These are phyloP conservation scores for Melanotaenia parkinsoni DNA, from an alignment of 2,797 vertebrate species.

Conservation along the genomic window DNA sequence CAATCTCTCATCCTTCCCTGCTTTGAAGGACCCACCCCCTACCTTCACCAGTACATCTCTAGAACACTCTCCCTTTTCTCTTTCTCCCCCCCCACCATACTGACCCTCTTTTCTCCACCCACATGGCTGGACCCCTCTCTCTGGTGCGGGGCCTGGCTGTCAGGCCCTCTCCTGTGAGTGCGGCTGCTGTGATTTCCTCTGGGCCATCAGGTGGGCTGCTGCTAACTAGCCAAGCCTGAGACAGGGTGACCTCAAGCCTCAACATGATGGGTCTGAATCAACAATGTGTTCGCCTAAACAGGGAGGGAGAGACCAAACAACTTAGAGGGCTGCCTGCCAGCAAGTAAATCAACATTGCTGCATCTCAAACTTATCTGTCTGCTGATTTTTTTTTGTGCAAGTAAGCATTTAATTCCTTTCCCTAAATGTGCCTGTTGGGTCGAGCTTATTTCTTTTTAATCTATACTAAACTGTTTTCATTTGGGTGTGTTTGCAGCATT, in stretches of 20 bases:
- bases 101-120: conserved; percentile 68
- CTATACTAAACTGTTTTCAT: conserved; percentile 60
- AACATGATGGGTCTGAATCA: conserved; percentile 88
- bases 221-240: conserved; percentile 90
- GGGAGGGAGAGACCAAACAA: conserved; percentile 85
- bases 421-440: conserved; percentile 50
- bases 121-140: conserved; percentile 75
- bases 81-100: conserved; percentile 40
- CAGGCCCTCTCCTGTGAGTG: conserved; percentile 86
- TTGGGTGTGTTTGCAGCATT: conserved; percentile 67
- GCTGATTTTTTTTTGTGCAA: conserved; percentile 51
- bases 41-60: conserved; percentile 1
- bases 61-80: conserved; percentile 31
- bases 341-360: conserved; percentile 70
- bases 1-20: conserved; percentile 50
- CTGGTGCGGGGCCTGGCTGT: conserved; percentile 83
- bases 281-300: conserved; percentile 87
- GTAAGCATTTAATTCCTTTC: conserved; percentile 68
- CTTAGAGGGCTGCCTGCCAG: conserved; percentile 81
- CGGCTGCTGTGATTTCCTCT: conserved; percentile 87
- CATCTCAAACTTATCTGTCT: conserved; percentile 76
- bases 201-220: conserved; percentile 88
- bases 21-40: conserved; percentile 40
- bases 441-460: conserved; percentile 66
- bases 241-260: conserved; percentile 89